Evolutionary conservation across 2,113 vertebrate species (phyloP).

Genomic region (Gopherus evgoodei): DNA sequence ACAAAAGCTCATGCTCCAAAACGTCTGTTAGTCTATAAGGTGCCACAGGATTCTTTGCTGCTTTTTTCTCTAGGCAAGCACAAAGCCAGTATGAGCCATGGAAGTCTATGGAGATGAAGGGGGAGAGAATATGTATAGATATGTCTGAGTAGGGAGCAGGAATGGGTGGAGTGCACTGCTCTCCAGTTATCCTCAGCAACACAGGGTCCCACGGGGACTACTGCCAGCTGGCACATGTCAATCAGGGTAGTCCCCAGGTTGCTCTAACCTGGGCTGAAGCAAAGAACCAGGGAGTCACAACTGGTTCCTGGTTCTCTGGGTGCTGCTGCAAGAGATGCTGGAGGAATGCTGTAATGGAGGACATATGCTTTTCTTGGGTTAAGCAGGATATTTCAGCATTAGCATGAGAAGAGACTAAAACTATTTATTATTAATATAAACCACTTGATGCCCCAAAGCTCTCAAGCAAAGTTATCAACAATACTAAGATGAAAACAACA

Average conservation of each 20-base stretch:
- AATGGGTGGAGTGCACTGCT: accelerated
- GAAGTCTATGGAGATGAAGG: too few relatives aligned
- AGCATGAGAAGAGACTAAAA: neutral
- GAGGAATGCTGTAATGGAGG: too few relatives aligned
- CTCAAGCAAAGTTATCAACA: neutral
- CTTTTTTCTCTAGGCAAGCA: neutral
- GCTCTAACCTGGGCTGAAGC: neutral
- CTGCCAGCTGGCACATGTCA: neutral
- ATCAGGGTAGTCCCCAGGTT: neutral
- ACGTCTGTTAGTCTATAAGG: too few relatives aligned
- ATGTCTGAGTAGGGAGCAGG: too few relatives aligned
- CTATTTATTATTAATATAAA: neutral
- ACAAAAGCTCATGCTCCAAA: too few relatives aligned
- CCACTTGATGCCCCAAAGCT: neutral
- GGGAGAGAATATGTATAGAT: too few relatives aligned
- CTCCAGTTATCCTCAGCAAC: neutral
- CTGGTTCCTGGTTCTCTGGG: neutral
- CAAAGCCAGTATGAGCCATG: neutral
- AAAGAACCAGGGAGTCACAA: neutral
- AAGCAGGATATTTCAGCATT: neutral
- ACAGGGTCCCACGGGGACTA: neutral
- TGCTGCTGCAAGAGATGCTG: neutral
- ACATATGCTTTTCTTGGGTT: neutral
- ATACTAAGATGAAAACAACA: neutral
- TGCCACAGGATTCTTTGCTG: too few relatives aligned